Conservation (phyloP, 2,797 vertebrate species). For the Scolopax rusticola region DNA sequence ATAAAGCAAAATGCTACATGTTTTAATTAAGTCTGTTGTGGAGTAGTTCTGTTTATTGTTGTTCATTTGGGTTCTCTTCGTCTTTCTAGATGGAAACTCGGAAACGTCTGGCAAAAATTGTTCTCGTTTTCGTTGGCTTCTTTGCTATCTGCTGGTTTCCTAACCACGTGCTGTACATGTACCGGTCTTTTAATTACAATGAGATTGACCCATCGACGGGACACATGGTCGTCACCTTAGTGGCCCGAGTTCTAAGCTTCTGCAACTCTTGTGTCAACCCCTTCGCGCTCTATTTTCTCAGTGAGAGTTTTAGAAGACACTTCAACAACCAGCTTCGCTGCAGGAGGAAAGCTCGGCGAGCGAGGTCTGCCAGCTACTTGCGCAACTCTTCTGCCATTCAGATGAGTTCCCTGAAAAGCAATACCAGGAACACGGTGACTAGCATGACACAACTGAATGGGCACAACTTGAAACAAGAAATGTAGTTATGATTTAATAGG, state of each 20-base stretch:
- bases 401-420: constrained; percentile 92
- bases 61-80: constrained; percentile 27
- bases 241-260: constrained; percentile 85
- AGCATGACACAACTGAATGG: constrained; percentile 81
- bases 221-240: constrained; percentile 83
- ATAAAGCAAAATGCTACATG: background rate
- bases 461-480: constrained; percentile 82
- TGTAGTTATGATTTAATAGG: constrained; percentile 79
- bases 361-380: constrained; percentile 86
- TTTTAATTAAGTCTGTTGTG: background rate
- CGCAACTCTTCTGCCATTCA: constrained; percentile 90
- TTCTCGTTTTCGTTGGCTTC: constrained; percentile 85
- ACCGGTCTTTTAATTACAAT: constrained; percentile 84
- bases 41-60: background rate
- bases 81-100: constrained; percentile 85
- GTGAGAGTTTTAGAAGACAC: constrained; percentile 85
- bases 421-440: constrained; percentile 78
- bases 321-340: constrained; percentile 89
- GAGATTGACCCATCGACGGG: constrained; percentile 82
- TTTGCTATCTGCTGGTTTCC: constrained; percentile 87
- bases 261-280: constrained; percentile 87
- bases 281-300: constrained; percentile 86
- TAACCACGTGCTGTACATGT: constrained; percentile 86
- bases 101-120: constrained; percentile 87
- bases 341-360: constrained; percentile 66